Base-by-base conservation (phyloP, 2,888 invertebrate species). In the Hetaerina titia region DNA sequence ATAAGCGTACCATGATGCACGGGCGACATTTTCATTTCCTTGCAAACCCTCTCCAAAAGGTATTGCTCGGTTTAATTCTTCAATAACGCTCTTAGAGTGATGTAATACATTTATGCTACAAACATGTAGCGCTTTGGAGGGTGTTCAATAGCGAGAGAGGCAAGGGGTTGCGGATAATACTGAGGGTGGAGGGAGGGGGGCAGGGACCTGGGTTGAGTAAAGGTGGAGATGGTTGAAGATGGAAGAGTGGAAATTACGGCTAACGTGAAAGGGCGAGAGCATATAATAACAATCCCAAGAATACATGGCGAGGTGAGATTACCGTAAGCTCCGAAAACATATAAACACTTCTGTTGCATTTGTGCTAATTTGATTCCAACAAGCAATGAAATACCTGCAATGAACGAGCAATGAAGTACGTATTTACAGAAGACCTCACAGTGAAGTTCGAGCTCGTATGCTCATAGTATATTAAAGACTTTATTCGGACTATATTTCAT, bases 131-230 rank as follows among this genome's bases (percentile, higher is more conserved):
- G 90, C 63, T 60, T 6, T 8, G 90, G 31, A 25, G 60, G 31
- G 15, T 17, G n/a, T 60, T 90, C 60, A 19, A n/a, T 31, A 31
- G 63, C 22, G 6, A 22, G n/a, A 6, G 22, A 69, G 69, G 69
- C n/a, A 60, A 63, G 31, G n/a, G n/a, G 90, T 57, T 90, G 63
- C n/a, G 90, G 90, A 64, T 31, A 90, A 90, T 45, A 90, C 8
- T 22, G 90, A 63, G 56, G 64, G 11, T 25, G 90, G 22, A 22
- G 7, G 58, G n/a, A 58, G 17, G n/a, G 4, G 22, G n/a, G n/a
- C n/a, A 7, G 19, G 58, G 15, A n/a, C 15, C 25, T 58, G 57
- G 13, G 6, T 22, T 90, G 56, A 90, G 19, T 5, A 90, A 13
- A 57, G 4, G 90, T 25, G 31, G 25, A 69, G 19, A 2, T 64